Evolutionary conservation across 2,113 vertebrate genomes (phyloP), one percentile per base, ranked within the genome.

Genomic region (Cygnus buccinator): DNA sequence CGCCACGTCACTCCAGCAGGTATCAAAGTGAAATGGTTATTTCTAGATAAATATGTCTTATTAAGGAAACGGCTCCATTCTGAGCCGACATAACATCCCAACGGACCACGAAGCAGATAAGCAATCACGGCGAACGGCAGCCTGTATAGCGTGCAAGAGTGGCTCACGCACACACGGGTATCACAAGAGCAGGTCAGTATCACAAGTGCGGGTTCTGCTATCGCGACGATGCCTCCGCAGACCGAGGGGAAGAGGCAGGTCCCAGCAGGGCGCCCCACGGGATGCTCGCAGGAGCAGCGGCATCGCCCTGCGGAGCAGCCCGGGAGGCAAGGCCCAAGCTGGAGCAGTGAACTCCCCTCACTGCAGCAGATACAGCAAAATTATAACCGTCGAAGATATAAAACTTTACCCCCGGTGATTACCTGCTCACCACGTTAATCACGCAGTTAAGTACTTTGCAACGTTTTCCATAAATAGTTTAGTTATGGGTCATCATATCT

Each of bases 1-100:
- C 0, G 2, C 3, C 5, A n/a, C 0, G 0, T 11, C 55, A 35
- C 35, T 57, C 67, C 67, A 25, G 37, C 0, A 6, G 41, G 23
- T n/a, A 70, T 58, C 71, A 35, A 70, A 80, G 9, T 3, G 0
- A 83, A 62, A 66, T 0, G 31, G 12, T 28, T 74, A 37, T 46
- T 88, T 71, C 79, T 50, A 86, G 50, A 44, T 1, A 80, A 59
- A 70, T 6, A 14, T 3, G 0, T 21, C 46, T 79, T 28, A 48
- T 26, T 57, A 75, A 84, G 58, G 77, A 62, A 79, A 66, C 1
- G 7, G 44, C n/a, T 87, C 66, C 59, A 3, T 29, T 77, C 63
- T 16, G 22, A 79, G 50, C 50, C 87, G 59, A 26, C 7, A 23
- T 26, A 86, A 35, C 33, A 44, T 57, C 57, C 79, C 55, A 39